These are phyloP conservation scores for Notocelia uddmanniana DNA, from an alignment of 2,888 invertebrate genomes.

Conservation along the genomic window DNA sequence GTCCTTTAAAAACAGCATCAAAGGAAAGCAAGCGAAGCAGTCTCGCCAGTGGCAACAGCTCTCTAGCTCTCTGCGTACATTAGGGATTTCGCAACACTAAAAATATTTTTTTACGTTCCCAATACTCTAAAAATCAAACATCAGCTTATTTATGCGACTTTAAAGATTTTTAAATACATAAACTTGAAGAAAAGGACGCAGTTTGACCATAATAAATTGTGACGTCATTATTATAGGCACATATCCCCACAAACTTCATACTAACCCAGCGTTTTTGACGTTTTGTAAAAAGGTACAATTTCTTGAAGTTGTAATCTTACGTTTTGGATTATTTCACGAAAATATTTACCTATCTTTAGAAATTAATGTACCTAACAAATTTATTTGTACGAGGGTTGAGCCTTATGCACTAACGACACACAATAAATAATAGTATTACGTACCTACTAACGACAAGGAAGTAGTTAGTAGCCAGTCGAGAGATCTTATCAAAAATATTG, in stretches of 20 bases:
- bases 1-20: neutral
- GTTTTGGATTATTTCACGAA: constrained; percentile 4
- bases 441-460: constrained; percentile 37
- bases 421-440: too few species aligned
- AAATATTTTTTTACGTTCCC: too few species aligned
- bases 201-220: too few species aligned
- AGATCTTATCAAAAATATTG: constrained; percentile 38
- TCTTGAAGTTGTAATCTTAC: constrained; percentile 11
- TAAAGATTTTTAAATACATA: too few species aligned
- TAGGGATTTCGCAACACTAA: too few species aligned
- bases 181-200: too few species aligned
- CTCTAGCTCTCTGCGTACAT: too few species aligned
- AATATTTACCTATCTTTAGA: neutral
- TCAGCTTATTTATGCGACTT: too few species aligned
- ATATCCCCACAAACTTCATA: too few species aligned
- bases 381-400: neutral
- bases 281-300: constrained; percentile 17
- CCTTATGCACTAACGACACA: constrained; percentile 17
- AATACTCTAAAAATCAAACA: too few species aligned
- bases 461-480: constrained; percentile 23
- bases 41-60: neutral
- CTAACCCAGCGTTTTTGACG: too few species aligned
- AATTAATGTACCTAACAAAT: constrained; percentile 2
- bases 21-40: neutral
- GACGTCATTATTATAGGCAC: too few species aligned